Base-by-base conservation (phyloP, 2,113 vertebrate species). In the Petaurus breviceps region DNA sequence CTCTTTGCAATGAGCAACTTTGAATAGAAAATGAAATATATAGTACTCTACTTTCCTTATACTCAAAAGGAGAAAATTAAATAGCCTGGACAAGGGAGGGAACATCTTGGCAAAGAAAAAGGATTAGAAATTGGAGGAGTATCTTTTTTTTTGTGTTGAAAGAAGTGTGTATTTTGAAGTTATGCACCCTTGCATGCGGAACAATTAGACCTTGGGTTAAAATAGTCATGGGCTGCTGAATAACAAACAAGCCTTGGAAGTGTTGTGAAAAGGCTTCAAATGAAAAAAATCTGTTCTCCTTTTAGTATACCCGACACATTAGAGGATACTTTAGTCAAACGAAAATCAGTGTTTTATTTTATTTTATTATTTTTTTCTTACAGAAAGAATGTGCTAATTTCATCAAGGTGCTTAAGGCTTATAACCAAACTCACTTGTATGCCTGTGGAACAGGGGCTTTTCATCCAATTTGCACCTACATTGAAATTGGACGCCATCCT, bases 371-470 rank as follows among this genome's bases (percentile, higher is more conserved):
- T 98, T 96, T 57, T 46, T 53, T 77, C 98, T 98, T 99, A 57
- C 99, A 99, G 99, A 99, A 99, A 98, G 99, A 99, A 98, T 99
- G 99, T 98, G 99, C 99, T 77, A 99, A 99, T 98, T 99, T 99
- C 98, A 99, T 99, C 97, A 99, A 99, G 96, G 99, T 99, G 95
- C 97, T 99, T 96, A 99, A 99, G 98, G 97, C 98, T 23, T 99
- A 99, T 97, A 99, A 99, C 98, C 99, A 99, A 97, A 99, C 99
- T 91, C 99, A 99, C 96, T 96, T 99, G 94, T 99, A 99, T 0
- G 99, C 99, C 92, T 99, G 99, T 51, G 99, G 99, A 97, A 99
- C 99, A 0, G 99, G 99, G 95, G 99, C 99, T 96, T 99, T 99
- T 94, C 99, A 99, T 98, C 99, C 99, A 11, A 98, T 99, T 97